These are phyloP conservation scores for Aegotheles bennettii DNA, from an alignment of 2,113 vertebrate genomes.

Conservation along the genomic window DNA sequence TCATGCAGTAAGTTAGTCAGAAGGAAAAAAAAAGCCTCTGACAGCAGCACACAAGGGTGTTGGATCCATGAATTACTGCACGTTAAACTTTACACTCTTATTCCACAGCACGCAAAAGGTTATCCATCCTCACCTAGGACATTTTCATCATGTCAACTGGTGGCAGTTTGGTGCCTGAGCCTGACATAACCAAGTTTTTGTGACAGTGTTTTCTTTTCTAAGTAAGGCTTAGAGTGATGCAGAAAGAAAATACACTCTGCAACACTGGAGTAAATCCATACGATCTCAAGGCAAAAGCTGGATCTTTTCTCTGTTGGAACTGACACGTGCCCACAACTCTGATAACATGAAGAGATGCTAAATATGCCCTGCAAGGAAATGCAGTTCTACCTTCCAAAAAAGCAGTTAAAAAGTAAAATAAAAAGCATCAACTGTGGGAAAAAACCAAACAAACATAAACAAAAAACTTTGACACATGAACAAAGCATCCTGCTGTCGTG, in stretches of 20 bases:
- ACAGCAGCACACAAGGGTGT: neutral
- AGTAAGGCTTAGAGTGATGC: neutral
- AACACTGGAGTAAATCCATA: accelerated
- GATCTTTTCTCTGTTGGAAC: neutral
- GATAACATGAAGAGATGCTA: accelerated
- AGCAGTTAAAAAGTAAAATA: neutral
- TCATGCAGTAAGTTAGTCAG: accelerated
- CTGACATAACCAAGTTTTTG: neutral
- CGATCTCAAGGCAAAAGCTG: neutral
- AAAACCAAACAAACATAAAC: too few relatives aligned
- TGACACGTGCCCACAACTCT: neutral
- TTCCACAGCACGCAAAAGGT: neutral
- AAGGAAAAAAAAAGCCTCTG: neutral
- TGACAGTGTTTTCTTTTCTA: neutral
- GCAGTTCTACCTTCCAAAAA: neutral
- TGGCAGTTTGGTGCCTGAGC: neutral
- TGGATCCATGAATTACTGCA: neutral
- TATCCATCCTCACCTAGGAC: neutral
- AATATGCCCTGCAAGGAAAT: neutral
- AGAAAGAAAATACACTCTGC: neutral
- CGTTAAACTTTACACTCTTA: neutral
- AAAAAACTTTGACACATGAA: neutral
- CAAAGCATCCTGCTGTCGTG: neutral
- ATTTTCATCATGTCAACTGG: accelerated
- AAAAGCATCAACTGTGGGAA: neutral